Base-by-base conservation (phyloP, 2,113 vertebrate genomes). In the Speoplatyrhinus poulsoni region DNA sequence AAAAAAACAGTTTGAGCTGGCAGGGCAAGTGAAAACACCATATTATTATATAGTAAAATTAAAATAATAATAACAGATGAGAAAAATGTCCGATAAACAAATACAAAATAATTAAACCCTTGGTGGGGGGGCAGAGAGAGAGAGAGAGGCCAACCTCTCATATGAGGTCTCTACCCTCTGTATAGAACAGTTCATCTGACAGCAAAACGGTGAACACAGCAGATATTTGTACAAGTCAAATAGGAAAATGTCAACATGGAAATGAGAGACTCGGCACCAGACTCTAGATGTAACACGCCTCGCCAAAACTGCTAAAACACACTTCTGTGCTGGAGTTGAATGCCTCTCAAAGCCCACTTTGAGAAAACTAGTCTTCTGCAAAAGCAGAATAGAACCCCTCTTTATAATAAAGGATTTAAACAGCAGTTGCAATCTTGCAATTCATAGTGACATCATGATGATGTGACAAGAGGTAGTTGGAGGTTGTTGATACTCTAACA, bases 161-260 rank as follows among this genome's bases (percentile, higher is more conserved):
- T 10, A 7, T 15, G 33, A 67, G 64, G 60, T 54, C 60, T 59
- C 32, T 49, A 26, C 26, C 26, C 2, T 26, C 54, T 53, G 36
- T 55, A 61, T 15, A 63, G 60, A 55, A 3, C 15, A 62, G 52
- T 56, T 66, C 19, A 26, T 67, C 62, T 19, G 67, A 58, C 53
- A 64, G 55, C 32, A 52, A 70, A 61, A 62, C 49, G 72, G 60
- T 70, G 58, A 66, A 71, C 62, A 46, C 33, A 55, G 54, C 41
- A 13, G 60, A 47, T 12, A 62, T 75, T 73, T 77, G 79, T 54
- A 67, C 53, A 71, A 70, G 70, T 69, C 66, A 68, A 66, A 52
- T 11, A 56, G 71, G 53, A 68, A 73, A 61, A 84, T 75, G 70
- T 67, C 62, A 57, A 32, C 50, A 72, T 80, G 72, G 63, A 84